Base-by-base conservation (phyloP, 2,113 vertebrate species). In the Picathartes gymnocephalus region DNA sequence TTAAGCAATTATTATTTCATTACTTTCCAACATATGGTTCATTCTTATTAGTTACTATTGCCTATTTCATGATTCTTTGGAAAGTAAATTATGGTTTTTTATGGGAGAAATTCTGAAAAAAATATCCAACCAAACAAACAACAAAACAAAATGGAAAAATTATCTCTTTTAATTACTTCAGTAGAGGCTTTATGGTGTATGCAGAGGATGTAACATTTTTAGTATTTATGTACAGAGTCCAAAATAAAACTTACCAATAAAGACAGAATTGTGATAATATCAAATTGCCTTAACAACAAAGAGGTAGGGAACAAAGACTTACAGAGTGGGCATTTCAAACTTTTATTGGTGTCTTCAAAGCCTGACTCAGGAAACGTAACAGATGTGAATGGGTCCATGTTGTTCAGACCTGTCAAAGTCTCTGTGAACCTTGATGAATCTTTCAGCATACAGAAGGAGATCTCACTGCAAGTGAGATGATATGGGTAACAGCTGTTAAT, bases 1-100 rank as follows among this genome's bases (percentile, higher is more conserved):
- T 73, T 19, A 77, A 88, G 48, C 76, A 25, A 88, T 93, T 93
- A 79, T 92, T 8, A 48, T 93, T 96, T 93, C 53, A 88, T 94
- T 93, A 53, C 50, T 25, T 80, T 84, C 45, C 56, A 81, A 50
- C 9, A 51, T 7, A 77, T 54, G 25, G 33, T 77, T 93, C 51
- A 50, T 68, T 89, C 18, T 30, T 76, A 69, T 77, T 80, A 66
- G 33, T 33, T 81, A 13, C 3, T 13, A 11, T 22, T 85, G 50
- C 51, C 28, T 87, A 73, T 94, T 94, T 83, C 15, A 47, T 25
- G 2, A 73, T 91, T 94, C 12, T 77, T 86, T 85, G 70, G 47
- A 90, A 93, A 77, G 19, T 65, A 90, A 77, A 82, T 73, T 33
- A 47, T 60, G 9, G 6, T 18, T 64, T 71, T 79, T 82, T 54